phyloP scores from a whole-genome alignment of 2,888 invertebrate species.

The Drosophila birchii region DNA sequence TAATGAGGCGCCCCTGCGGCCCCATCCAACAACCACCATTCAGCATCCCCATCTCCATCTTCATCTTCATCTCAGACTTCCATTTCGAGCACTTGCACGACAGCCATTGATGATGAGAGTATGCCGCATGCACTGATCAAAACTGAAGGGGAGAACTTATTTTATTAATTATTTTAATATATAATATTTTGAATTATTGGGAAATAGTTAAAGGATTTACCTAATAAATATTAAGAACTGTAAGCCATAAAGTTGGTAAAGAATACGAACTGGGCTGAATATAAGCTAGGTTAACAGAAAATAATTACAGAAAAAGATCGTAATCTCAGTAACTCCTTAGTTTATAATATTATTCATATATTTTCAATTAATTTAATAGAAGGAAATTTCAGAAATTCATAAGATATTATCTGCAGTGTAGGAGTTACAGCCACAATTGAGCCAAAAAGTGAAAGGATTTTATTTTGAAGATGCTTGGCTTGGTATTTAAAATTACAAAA shows the following conservation, averaged over 20 bases:
- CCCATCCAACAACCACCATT: conserved; percentile 1
- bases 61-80: conserved; percentile 25
- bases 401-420: not conserved
- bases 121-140: conserved; percentile 48
- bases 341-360: not conserved
- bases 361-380: not conserved
- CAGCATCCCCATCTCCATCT: conserved; percentile 14
- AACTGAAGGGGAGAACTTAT: not conserved
- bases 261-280: no score
- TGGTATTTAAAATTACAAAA: conserved; percentile 18
- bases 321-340: no score
- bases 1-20: conserved; percentile 61
- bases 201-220: no score
- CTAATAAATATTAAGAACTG: no score
- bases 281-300: no score
- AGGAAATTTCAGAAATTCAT: no score
- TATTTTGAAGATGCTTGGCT: conserved; percentile 48
- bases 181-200: no score
- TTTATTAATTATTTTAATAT: not conserved
- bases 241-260: no score
- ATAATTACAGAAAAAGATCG: no score
- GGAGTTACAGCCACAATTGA: conserved; percentile 19
- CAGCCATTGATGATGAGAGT: conserved; percentile 45
- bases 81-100: conserved; percentile 44
- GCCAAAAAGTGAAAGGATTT: conserved; percentile 76